These are phyloP conservation scores for Diachrysia chrysitis DNA, from an alignment of 2,888 invertebrate species.

Conservation along the genomic window DNA sequence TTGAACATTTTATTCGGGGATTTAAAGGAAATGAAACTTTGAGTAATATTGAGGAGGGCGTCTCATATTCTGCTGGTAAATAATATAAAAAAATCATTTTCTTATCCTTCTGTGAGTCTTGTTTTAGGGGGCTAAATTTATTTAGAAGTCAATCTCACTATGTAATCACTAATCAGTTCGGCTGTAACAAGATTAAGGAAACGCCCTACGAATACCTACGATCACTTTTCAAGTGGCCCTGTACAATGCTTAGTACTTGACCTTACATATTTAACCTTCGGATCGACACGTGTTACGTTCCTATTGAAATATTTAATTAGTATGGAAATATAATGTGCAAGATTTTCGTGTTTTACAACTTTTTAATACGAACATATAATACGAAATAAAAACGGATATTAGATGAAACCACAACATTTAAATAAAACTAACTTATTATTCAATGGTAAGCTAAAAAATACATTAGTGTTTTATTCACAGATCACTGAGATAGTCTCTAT, in stretches of 20 bases:
- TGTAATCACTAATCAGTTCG: neutral
- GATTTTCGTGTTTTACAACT: slow-evolving; percentile 6
- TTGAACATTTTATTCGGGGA: neutral
- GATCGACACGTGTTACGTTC: slow-evolving; percentile 24
- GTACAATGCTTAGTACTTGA: slow-evolving; percentile 47
- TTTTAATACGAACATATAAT: too few species aligned
- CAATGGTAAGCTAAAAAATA: slow-evolving; percentile 20
- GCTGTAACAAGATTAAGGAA: slow-evolving; percentile 41
- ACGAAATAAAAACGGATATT: slow-evolving; percentile 12
- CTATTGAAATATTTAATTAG: slow-evolving; percentile 29
- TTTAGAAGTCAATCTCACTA: neutral
- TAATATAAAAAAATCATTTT: neutral
- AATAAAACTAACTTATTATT: slow-evolving; percentile 19
- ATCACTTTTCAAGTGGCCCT: slow-evolving; percentile 40
- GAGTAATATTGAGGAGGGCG: neutral
- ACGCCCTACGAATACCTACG: slow-evolving; percentile 20
- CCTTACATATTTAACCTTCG: slow-evolving; percentile 54
- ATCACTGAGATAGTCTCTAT: too few species aligned
- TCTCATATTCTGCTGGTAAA: neutral
- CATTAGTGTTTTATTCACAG: slow-evolving; percentile 29
- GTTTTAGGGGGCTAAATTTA: neutral
- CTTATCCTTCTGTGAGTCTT: neutral
- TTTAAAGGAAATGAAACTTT: neutral
- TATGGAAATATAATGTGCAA: slow-evolving; percentile 18
- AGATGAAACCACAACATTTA: slow-evolving; percentile 17